These are phyloP conservation scores for Sardina pilchardus DNA, from an alignment of 2,113 vertebrate genomes.

Conservation along the genomic window DNA sequence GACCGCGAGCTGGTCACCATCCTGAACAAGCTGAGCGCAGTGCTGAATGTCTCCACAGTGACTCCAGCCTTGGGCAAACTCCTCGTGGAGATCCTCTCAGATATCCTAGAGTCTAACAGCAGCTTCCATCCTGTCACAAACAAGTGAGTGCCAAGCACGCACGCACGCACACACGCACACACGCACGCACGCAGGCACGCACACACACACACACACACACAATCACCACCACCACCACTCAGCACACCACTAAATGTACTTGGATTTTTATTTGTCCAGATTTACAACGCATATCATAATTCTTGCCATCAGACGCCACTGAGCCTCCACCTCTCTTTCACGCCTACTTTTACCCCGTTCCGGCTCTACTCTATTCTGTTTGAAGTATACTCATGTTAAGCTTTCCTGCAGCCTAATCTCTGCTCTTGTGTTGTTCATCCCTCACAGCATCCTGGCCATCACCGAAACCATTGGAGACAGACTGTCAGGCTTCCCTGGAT, in stretches of 20 bases:
- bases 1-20: conserved; percentile 61
- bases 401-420: neutral
- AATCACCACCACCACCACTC: too few relatives aligned
- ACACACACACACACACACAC: neutral
- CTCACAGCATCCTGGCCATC: conserved; percentile 78
- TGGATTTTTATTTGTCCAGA: too few relatives aligned
- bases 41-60: conserved; percentile 53
- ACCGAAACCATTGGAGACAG: conserved; percentile 78
- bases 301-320: too few relatives aligned
- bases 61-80: conserved; percentile 61
- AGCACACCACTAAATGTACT: too few relatives aligned
- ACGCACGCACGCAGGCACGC: too few relatives aligned
- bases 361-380: too few relatives aligned
- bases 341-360: too few relatives aligned
- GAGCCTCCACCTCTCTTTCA: too few relatives aligned
- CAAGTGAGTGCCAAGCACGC: conserved; percentile 54
- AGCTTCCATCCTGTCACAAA: conserved; percentile 71
- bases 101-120: conserved; percentile 66
- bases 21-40: conserved; percentile 63
- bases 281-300: too few relatives aligned
- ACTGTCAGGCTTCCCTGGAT: conserved; percentile 66
- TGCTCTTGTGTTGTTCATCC: neutral
- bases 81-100: conserved; percentile 68
- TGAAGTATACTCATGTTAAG: neutral
- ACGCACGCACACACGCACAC: too few relatives aligned